Percentiles rank a stretch among this genome's conserved stretches.
Evolutionary conservation across 2,797 vertebrate species (phyloP).

Genomic region (Microctenopoma stevenorrisi): DNA sequence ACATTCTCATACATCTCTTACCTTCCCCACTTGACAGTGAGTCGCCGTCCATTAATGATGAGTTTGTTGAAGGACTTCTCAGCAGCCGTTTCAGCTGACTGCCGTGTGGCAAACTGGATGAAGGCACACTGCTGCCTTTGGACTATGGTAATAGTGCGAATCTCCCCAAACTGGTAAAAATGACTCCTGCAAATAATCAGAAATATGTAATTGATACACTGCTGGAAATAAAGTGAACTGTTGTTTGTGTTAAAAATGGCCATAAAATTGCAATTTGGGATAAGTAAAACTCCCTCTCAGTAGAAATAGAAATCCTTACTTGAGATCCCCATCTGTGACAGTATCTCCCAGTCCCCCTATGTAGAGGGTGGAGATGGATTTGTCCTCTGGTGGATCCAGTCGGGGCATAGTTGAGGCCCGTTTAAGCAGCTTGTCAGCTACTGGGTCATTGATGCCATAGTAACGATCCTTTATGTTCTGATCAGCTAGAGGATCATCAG

Average conservation of each 20-base stretch:
- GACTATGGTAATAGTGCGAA: conserved; percentile 95
- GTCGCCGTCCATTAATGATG: conserved; percentile 94
- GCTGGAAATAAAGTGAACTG: not conserved
- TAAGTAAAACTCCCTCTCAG: rapidly evolving
- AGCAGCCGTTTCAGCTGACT: conserved; percentile 93
- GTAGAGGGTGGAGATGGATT: conserved; percentile 95
- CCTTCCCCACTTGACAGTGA: conserved; percentile 99
- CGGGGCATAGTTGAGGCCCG: conserved; percentile 97
- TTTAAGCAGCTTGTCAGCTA: conserved; percentile 96
- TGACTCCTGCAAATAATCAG: conserved; percentile 86
- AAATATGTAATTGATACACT: not conserved
- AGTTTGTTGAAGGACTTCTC: conserved; percentile 99
- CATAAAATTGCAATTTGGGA: not conserved
- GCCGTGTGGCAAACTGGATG: conserved; percentile 96
- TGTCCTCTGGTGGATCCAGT: conserved; percentile 96
- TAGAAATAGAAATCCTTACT: conserved; percentile 77
- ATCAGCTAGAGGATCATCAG: conserved; percentile 97
- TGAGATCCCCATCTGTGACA: conserved; percentile 95
- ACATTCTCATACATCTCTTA: conserved; percentile 63
- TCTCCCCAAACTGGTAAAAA: conserved; percentile 99
- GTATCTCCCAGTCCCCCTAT: conserved; percentile 96
- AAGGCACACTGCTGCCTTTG: conserved; percentile 98
- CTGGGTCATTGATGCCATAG: conserved; percentile 97
- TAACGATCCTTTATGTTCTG: conserved; percentile 99
- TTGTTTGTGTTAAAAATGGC: not conserved